These are phyloP conservation scores for Meghimatium bilineatum DNA, from an alignment of 2,888 invertebrate genomes.

Conservation along the genomic window DNA sequence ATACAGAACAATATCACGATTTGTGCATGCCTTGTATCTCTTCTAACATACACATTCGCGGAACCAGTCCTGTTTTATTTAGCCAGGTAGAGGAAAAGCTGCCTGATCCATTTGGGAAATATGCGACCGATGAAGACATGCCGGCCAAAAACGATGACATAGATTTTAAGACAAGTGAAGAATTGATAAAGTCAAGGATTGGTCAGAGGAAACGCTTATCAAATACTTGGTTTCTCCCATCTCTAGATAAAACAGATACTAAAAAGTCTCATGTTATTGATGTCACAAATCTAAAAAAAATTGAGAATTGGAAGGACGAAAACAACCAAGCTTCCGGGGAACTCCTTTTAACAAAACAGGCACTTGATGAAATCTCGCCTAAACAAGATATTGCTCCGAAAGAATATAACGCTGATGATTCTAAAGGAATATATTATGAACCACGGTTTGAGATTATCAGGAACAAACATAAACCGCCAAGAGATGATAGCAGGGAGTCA, in stretches of 20 bases:
- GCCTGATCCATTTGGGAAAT: background rate
- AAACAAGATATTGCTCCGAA: background rate
- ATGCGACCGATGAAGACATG: background rate
- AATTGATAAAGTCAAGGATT: background rate
- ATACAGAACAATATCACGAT: background rate
- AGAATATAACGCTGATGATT: background rate
- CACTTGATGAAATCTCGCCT: background rate
- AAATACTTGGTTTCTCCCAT: background rate
- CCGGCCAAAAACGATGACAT: too few relatives aligned
- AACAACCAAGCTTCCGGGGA: conserved; percentile 7
- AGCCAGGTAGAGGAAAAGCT: background rate
- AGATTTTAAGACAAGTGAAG: background rate
- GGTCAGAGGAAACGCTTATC: background rate
- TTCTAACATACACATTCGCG: background rate
- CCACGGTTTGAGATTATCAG: too few relatives aligned
- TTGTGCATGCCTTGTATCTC: background rate
- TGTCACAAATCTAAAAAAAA: background rate
- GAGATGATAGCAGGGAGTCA: background rate
- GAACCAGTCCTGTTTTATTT: background rate
- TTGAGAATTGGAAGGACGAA: background rate
- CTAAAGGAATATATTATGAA: background rate
- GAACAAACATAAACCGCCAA: background rate
- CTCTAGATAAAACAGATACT: background rate
- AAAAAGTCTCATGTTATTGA: background rate
- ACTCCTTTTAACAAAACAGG: background rate